phyloP scores from a whole-genome alignment of 2,113 vertebrate species.

The Hippocampus mohnikei region DNA sequence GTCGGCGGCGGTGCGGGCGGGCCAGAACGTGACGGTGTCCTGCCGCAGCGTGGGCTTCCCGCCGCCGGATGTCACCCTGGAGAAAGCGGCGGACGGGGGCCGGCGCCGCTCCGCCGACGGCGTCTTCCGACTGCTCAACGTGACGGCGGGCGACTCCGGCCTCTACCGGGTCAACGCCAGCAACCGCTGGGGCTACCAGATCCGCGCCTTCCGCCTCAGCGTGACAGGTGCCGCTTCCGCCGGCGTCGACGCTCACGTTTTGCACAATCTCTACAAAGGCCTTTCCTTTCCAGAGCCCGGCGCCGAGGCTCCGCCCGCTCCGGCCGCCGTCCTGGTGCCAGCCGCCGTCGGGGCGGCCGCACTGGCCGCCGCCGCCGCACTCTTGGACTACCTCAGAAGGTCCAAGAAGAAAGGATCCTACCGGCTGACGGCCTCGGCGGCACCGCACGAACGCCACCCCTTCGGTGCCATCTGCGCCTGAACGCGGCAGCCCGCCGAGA shows the following conservation, averaged over 20 bases:
- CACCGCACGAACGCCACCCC: constrained; percentile 26
- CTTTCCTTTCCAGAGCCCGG: constrained; percentile 36
- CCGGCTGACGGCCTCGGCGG: constrained; percentile 51
- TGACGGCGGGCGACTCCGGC: constrained; percentile 62
- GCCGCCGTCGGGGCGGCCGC: constrained; percentile 16
- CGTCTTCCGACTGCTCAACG: constrained; percentile 64
- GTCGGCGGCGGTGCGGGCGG: constrained; percentile 61
- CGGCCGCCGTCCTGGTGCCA: constrained; percentile 31
- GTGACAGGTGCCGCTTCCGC: constrained; percentile 53
- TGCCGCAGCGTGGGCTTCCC: constrained; percentile 65
- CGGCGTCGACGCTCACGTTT: too few species aligned
- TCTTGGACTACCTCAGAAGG: constrained; percentile 57
- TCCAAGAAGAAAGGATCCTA: constrained; percentile 67
- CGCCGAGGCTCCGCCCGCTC: constrained; percentile 6
- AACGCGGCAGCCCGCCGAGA: neutral
- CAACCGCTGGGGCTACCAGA: constrained; percentile 67
- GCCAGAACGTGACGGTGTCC: constrained; percentile 69
- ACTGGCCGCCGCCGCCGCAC: constrained; percentile 24
- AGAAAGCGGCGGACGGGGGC: constrained; percentile 51
- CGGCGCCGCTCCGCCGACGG: constrained; percentile 54
- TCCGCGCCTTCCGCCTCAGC: constrained; percentile 59
- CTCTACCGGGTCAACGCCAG: constrained; percentile 72
- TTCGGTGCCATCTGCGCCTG: neutral
- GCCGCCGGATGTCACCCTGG: constrained; percentile 51
- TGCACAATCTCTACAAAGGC: neutral